These are phyloP conservation scores for Musca domestica DNA, from an alignment of 1,140 invertebrate genomes.

Conservation along the genomic window DNA sequence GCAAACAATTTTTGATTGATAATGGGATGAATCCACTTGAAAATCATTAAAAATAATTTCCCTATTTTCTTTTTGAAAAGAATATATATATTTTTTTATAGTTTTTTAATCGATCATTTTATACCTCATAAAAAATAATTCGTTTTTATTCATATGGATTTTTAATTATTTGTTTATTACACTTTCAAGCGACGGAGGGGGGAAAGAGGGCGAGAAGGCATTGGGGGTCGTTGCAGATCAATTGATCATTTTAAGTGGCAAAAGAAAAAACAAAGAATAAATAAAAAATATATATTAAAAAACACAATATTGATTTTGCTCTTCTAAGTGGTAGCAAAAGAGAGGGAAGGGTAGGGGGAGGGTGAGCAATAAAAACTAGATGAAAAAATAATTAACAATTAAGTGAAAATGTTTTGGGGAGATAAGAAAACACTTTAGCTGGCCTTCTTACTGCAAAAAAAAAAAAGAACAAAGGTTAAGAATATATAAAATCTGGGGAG, in stretches of 20 bases:
- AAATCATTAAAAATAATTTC: neutral
- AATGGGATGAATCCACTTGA: neutral
- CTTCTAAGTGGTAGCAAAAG: too few relatives aligned
- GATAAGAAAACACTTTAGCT: too few relatives aligned
- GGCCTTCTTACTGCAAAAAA: too few relatives aligned
- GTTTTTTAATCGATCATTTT: slow-evolving; percentile 21
- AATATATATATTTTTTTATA: slow-evolving; percentile 7
- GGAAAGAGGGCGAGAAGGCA: neutral
- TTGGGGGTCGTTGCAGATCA: slow-evolving; percentile 2
- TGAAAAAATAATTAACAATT: too few relatives aligned
- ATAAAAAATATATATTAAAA: too few relatives aligned
- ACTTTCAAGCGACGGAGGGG: neutral
- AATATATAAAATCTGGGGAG: too few relatives aligned
- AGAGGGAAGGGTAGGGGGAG: too few relatives aligned
- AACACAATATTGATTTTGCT: too few relatives aligned
- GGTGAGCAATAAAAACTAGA: too few relatives aligned
- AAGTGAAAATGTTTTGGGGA: too few relatives aligned
- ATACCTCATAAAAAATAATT: slow-evolving; percentile 20
- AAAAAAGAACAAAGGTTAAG: too few relatives aligned
- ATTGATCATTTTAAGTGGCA: neutral
- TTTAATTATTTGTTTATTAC: slow-evolving; percentile 22
- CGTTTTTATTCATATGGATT: neutral
- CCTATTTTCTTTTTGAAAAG: neutral
- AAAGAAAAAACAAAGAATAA: neutral
- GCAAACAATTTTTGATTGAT: too few relatives aligned